Percentiles rank a stretch among this genome's conserved stretches.
These are phyloP conservation scores for Bubo bubo DNA, from an alignment of 2,113 vertebrate species.

Conservation along the genomic window DNA sequence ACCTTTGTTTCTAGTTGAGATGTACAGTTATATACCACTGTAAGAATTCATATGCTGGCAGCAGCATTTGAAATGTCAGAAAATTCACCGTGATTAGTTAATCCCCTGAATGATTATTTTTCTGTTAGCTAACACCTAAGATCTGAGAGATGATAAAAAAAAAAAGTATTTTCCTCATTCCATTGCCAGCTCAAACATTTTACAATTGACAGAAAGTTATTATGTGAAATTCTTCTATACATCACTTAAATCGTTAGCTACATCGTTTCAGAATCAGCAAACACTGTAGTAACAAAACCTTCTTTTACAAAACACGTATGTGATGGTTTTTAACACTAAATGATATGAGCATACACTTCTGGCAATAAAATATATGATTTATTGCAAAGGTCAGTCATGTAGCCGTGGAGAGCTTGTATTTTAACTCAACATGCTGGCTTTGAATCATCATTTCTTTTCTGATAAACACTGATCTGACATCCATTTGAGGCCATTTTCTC, in stretches of 20 bases:
- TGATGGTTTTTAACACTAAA: constrained; percentile 65
- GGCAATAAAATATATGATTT: constrained; percentile 75
- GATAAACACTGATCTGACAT: constrained; percentile 66
- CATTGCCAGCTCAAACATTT: constrained; percentile 40
- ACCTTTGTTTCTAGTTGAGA: constrained; percentile 74
- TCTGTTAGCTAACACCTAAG: constrained; percentile 40
- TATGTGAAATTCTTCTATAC: constrained; percentile 45
- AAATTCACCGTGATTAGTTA: constrained; percentile 69
- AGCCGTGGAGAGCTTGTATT: constrained; percentile 69
- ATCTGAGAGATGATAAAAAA: constrained; percentile 27
- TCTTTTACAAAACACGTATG: constrained; percentile 34
- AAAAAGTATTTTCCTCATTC: constrained; percentile 37
- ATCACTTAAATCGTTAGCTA: constrained; percentile 57
- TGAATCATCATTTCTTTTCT: constrained; percentile 71
- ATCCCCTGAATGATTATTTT: constrained; percentile 63
- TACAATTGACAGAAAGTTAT: constrained; percentile 53
- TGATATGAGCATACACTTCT: constrained; percentile 51
- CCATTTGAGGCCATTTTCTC: constrained; percentile 65
- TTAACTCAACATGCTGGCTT: constrained; percentile 67
- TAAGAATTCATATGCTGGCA: constrained; percentile 68
- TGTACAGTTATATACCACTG: constrained; percentile 59
- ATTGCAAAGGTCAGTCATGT: constrained; percentile 72
- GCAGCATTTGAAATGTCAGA: constrained; percentile 71
- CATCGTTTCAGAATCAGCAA: constrained; percentile 50
- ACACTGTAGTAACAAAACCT: constrained; percentile 44